Base-by-base conservation (phyloP, 2,797 vertebrate genomes). In the Aulostomus chinensis region DNA sequence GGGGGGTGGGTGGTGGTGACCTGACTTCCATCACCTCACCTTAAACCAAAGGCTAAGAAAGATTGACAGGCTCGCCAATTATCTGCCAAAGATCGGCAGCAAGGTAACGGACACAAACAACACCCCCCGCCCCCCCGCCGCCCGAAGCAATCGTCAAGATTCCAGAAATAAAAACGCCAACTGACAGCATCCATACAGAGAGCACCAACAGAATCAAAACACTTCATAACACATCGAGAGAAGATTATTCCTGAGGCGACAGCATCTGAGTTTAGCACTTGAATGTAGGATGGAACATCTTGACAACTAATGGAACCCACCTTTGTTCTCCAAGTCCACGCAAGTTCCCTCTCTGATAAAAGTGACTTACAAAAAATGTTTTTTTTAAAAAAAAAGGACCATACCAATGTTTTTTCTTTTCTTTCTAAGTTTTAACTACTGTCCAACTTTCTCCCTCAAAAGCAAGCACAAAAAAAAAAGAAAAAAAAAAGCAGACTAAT, bases 191-290 rank as follows among this genome's bases (percentile, higher is more conserved):
- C 84, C 87, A 84, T 66, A 93, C 73, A 78, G 72, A 86, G 51
- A 91, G 84, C 86, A 86, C 81, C 69, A 46, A 73, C 85, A 85
- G 71, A 85, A 81, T 83, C 63, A 67, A 86, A 84, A 85, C 75
- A 91, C 81, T 65, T 91, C 74, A 86, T 83, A 85, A 89, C 89
- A 92, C 87, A 89, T 79, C 28, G 52, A 76, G 59, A 88, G 80
- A 84, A 73, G 67, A 73, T 58, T 73, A 57, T 84, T 90, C 87
- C 83, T 87, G 83, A 91, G 87, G 85, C 66, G 88, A 90, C 87
- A 90, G 87, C 87, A 89, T 90, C 78, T 81, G 79, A 88, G 80
- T 85, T 83, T 66, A 82, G 82, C 82, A 86, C 84, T 89, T 86
- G 7, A 12, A 17, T 3, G 16, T 7, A 4, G n/a, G n/a, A n/a